Evolutionary conservation across 2,113 vertebrate species (phyloP), one percentile per base, ranked within the genome.

Genomic region (Orycteropus afer): DNA sequence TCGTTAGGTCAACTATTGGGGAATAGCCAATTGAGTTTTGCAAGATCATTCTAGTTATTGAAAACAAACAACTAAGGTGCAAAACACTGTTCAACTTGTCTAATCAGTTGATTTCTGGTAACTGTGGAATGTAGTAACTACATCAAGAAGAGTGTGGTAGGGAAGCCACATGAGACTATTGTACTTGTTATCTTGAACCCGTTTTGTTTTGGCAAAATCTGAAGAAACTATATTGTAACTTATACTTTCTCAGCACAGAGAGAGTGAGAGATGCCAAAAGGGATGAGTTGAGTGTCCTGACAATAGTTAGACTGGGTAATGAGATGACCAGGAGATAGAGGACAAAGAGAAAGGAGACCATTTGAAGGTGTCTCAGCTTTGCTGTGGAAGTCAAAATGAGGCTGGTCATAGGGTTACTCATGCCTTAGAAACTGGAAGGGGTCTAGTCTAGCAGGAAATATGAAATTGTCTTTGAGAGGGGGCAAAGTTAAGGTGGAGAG

Each of bases 31-130:
- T 47, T 84, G 87, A 90, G 10, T 88, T 94, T 23, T 87, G 61
- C 37, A 81, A 89, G 93, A 67, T 91, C 87, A 93, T 73, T 4
- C 40, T 86, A 51, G 42, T 86, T 89, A 80, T 63, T 94, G 65
- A 95, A 92, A 86, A 91, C 73, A 18, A 87, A 78, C 93, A 86
- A 90, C 93, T 87, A 63, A 29, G 32, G 73, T 87, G 49, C 53
- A 92, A 95, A 96, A 80, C 53, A n/a, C 32, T 90, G 86, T 32
- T 34, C n/a, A 88, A 96, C 90, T 93, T 95, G 34, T 63, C 37
- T 92, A 85, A 82, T 91, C 34, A n/a, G 80, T 90, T 96, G 80
- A 91, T 87, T 96, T 96, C 80, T 96, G 79, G 32, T 85, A 87
- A 81, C 0, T 85, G 76, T 78, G 61, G 91, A 93, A 73, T 45